Percentiles rank a stretch among this genome's conserved stretches.
These are phyloP conservation scores for Strigamia transsilvanica DNA, from an alignment of 2,888 invertebrate species.

Conservation along the genomic window DNA sequence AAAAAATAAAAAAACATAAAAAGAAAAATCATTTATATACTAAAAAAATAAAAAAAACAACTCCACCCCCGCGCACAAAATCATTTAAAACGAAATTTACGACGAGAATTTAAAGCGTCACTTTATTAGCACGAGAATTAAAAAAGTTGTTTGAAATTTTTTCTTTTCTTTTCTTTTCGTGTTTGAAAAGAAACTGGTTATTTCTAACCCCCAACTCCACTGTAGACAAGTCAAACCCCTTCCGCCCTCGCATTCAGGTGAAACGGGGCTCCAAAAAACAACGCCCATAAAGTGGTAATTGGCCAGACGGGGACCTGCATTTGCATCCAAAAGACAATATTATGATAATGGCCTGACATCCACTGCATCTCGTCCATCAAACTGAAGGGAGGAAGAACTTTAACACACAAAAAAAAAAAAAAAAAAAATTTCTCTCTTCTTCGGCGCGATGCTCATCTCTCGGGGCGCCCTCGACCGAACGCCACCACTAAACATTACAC, in stretches of 20 bases:
- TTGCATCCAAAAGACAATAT: conserved; percentile 50
- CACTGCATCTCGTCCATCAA: conserved; percentile 45
- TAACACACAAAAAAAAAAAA: background rate
- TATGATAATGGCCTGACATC: conserved; percentile 48
- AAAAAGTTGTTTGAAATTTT: background rate
- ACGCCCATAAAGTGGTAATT: conserved; percentile 48
- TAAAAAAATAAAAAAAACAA: background rate
- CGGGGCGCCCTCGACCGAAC: conserved; percentile 43
- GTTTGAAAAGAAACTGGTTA: background rate
- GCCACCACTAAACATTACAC: conserved; percentile 34
- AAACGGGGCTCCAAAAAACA: conserved; percentile 43
- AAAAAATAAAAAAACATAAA: background rate
- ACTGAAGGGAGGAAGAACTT: conserved; percentile 18
- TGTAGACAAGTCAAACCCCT: conserved; percentile 42
- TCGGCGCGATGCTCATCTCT: conserved; percentile 46
- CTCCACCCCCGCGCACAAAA: background rate
- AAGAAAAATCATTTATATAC: conserved; percentile 23
- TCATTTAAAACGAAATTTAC: background rate
- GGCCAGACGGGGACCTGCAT: conserved; percentile 40
- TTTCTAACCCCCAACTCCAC: background rate
- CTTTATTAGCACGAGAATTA: background rate
- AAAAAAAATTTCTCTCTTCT: conserved; percentile 28
- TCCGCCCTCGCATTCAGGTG: conserved; percentile 31
- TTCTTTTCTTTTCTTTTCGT: no score
- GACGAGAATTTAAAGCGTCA: background rate